Percentiles rank a stretch among this genome's conserved stretches.
Evolutionary conservation across 1,140 invertebrate genomes (phyloP).

Genomic region (Lordiphosa stackelbergi): DNA sequence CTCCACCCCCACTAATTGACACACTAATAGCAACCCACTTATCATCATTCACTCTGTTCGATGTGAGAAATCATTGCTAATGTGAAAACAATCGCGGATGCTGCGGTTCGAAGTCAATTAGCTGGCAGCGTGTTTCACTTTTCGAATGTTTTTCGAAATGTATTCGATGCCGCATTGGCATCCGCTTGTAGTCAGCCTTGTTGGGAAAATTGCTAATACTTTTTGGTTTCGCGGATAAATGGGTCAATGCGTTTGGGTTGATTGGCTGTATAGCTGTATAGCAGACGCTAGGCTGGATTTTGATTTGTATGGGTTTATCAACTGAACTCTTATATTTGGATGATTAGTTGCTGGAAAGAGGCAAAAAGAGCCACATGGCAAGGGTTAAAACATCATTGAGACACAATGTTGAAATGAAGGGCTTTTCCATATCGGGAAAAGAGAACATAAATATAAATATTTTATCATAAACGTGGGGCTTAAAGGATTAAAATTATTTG

Average conservation of each 20-base stretch:
- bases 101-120: slow-evolving; percentile 72
- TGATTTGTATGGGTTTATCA: slow-evolving; percentile 1
- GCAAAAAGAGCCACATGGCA: too few relatives aligned
- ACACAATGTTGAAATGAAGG: too few relatives aligned
- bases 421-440: too few relatives aligned
- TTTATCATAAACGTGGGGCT: too few relatives aligned
- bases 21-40: slow-evolving; percentile 66
- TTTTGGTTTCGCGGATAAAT: slow-evolving; percentile 50
- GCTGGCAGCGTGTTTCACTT: slow-evolving; percentile 59
- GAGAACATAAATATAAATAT: too few relatives aligned
- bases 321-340: neutral
- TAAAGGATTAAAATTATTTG: too few relatives aligned
- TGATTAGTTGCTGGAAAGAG: too few relatives aligned
- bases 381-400: too few relatives aligned
- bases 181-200: slow-evolving; percentile 15
- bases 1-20: slow-evolving; percentile 58
- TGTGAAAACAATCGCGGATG: slow-evolving; percentile 74
- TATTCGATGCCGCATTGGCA: slow-evolving; percentile 20
- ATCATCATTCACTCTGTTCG: slow-evolving; percentile 30
- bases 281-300: neutral
- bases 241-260: slow-evolving; percentile 25
- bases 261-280: slow-evolving; percentile 4
- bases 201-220: slow-evolving; percentile 31
- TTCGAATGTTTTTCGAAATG: slow-evolving; percentile 55
- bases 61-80: slow-evolving; percentile 68